Conservation (phyloP, 2,113 vertebrate species). For the Sapajus apella region DNA sequence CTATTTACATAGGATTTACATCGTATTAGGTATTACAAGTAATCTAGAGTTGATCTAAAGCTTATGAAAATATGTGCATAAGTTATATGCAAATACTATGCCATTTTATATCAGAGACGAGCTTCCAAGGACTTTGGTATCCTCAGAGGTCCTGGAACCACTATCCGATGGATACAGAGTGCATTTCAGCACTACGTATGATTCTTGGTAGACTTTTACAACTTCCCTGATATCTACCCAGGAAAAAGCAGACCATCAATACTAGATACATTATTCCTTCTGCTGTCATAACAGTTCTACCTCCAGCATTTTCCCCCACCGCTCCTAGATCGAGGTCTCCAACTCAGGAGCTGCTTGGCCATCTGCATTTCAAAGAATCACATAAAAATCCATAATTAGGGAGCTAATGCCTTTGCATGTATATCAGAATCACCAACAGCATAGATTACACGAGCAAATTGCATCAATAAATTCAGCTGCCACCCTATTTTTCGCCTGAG, state of each 20-base stretch:
- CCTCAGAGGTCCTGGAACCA: neutral
- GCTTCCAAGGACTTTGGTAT: neutral
- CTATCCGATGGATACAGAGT: neutral
- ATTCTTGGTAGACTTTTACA: neutral
- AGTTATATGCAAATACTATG: neutral
- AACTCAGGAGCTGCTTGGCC: neutral
- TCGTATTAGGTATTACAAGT: neutral
- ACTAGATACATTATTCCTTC: neutral
- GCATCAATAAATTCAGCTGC: neutral
- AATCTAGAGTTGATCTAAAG: neutral
- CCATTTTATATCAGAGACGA: neutral
- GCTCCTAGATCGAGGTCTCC: no score
- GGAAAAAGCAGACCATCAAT: neutral
- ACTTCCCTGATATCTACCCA: neutral
- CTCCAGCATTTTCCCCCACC: neutral
- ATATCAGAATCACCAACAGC: constrained; percentile 16
- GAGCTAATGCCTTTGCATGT: neutral
- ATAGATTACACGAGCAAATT: neutral
- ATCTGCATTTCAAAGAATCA: neutral
- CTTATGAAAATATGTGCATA: neutral
- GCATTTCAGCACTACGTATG: neutral
- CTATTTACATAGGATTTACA: neutral
- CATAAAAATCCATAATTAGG: constrained; percentile 18
- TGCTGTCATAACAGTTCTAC: neutral
- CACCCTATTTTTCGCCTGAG: constrained; percentile 14